These are phyloP conservation scores for Montipora cactus DNA, from an alignment of 64 coral and sea anemone genomes.

Conservation along the genomic window DNA sequence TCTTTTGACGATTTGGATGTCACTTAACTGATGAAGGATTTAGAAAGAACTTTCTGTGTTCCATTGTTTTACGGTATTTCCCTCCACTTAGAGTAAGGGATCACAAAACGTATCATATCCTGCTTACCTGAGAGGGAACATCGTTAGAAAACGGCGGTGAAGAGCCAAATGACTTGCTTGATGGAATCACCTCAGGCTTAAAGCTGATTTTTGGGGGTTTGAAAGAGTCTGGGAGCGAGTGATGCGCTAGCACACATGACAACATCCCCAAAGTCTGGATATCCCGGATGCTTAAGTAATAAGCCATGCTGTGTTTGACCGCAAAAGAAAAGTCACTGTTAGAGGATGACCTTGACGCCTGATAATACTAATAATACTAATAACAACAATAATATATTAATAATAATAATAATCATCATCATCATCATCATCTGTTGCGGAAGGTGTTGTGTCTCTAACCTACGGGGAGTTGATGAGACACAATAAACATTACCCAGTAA, in stretches of 20 bases:
- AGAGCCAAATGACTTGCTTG: conserved; percentile 82
- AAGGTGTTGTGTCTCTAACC: no score
- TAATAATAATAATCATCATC: no score
- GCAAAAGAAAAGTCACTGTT: neutral
- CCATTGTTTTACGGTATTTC: no score
- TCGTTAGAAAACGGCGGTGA: conserved; percentile 29
- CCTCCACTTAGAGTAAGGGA: neutral
- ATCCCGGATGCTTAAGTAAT: conserved; percentile 86
- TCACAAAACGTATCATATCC: neutral
- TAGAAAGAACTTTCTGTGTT: no score
- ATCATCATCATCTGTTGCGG: no score
- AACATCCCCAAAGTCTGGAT: conserved; percentile 93
- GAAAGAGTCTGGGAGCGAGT: conserved; percentile 80
- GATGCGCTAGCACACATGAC: conserved; percentile 81
- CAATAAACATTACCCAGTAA: no score
- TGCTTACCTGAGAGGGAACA: conserved; percentile 37
- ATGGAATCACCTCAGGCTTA: conserved; percentile 25
- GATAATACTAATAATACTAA: no score
- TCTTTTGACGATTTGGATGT: no score
- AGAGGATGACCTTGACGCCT: no score
- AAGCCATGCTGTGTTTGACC: conserved; percentile 71
- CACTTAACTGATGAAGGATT: no score
- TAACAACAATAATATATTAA: no score
- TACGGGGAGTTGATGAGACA: no score
- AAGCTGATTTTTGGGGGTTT: conserved; percentile 63